These are phyloP conservation scores for Dromococcyx pavoninus DNA, from an alignment of 2,797 vertebrate species.

Conservation along the genomic window DNA sequence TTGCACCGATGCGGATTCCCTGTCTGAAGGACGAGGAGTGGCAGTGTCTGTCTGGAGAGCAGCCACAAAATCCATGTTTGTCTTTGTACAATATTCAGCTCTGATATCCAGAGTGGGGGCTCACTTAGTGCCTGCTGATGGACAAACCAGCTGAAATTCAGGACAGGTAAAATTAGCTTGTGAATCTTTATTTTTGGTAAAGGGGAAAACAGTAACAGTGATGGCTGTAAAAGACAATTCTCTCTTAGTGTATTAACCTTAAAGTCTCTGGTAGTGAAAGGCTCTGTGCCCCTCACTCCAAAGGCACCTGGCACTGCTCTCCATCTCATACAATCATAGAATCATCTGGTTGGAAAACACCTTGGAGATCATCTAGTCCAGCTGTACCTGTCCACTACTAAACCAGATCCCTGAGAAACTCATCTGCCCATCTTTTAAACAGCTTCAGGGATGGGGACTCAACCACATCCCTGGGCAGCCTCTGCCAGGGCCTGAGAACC, in stretches of 20 bases:
- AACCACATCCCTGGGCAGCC: too few relatives aligned
- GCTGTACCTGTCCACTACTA: too few relatives aligned
- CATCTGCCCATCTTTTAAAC: too few relatives aligned
- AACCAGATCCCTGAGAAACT: too few relatives aligned
- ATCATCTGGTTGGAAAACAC: too few relatives aligned
- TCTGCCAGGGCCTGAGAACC: too few relatives aligned
- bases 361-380: too few relatives aligned
- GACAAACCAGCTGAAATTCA: background rate
- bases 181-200: background rate
- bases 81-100: accelerated
- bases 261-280: slow-evolving; percentile 65
- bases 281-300: slow-evolving; percentile 50
- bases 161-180: accelerated
- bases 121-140: background rate
- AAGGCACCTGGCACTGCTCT: slow-evolving; percentile 75
- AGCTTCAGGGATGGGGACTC: too few relatives aligned
- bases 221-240: background rate
- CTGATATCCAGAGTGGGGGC: background rate
- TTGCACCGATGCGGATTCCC: background rate
- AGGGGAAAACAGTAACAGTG: background rate
- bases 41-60: background rate
- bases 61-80: background rate
- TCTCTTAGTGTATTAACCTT: slow-evolving; percentile 3
- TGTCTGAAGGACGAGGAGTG: background rate
- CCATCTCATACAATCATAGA: too few relatives aligned